These are phyloP conservation scores for Onychomys torridus DNA, from an alignment of 2,797 vertebrate species.

Conservation along the genomic window DNA sequence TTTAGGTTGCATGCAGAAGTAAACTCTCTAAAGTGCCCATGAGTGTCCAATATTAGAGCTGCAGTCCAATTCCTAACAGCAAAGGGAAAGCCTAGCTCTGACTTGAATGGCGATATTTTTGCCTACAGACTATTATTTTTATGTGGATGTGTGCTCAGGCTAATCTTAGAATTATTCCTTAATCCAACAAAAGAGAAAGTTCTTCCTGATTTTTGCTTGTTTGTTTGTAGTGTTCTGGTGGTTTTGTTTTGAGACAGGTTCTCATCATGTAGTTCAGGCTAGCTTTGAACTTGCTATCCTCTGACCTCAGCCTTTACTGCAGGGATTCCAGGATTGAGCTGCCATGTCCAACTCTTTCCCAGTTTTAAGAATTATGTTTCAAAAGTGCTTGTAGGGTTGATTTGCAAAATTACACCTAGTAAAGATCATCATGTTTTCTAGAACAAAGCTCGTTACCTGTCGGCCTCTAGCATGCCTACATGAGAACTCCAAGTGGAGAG, in stretches of 20 bases:
- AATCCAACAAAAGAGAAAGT: conserved; percentile 9
- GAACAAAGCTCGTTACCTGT: conserved; percentile 24
- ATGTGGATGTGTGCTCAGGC: background rate
- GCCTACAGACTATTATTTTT: conserved; percentile 28
- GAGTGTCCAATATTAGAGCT: conserved; percentile 36
- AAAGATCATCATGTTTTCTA: conserved; percentile 42
- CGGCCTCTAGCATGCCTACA: background rate
- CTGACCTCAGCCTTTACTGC: background rate
- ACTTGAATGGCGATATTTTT: conserved; percentile 25
- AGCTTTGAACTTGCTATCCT: background rate
- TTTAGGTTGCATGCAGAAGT: conserved; percentile 74
- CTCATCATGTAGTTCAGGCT: background rate
- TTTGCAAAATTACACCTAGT: conserved; percentile 27
- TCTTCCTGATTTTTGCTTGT: background rate
- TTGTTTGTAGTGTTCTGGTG: background rate
- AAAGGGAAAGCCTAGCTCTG: background rate
- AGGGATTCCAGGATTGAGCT: background rate
- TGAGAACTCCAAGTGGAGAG: background rate
- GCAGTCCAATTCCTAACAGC: background rate
- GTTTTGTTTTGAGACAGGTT: background rate
- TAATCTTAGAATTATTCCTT: conserved; percentile 46
- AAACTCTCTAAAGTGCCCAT: conserved; percentile 73
- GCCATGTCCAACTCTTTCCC: background rate
- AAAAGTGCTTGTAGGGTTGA: conserved; percentile 28
- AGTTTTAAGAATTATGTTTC: conserved; percentile 26